phyloP scores from a whole-genome alignment of 23 tunicate species.

The Corella eumyota region DNA sequence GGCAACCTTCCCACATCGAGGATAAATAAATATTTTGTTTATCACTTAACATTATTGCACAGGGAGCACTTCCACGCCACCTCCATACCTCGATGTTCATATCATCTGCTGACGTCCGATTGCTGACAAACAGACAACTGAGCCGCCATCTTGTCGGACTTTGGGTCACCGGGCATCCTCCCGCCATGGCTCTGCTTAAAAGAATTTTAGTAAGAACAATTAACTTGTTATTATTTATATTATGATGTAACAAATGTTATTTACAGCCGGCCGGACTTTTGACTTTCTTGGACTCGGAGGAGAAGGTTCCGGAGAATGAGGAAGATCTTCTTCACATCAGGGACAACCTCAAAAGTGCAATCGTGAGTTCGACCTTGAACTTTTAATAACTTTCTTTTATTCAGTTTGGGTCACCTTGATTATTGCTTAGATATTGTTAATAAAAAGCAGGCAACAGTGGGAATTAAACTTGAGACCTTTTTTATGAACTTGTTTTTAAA shows the following conservation, averaged over 20 bases:
- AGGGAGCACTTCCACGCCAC: slow-evolving; percentile 94
- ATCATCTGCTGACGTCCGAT: slow-evolving; percentile 60
- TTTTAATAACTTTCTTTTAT: too few species aligned
- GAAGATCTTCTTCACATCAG: slow-evolving; percentile 64
- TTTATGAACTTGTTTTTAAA: too few species aligned
- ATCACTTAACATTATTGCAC: too few species aligned
- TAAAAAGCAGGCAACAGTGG: too few species aligned
- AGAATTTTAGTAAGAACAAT: slow-evolving; percentile 51
- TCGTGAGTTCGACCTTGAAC: slow-evolving; percentile 48
- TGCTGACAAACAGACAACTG: slow-evolving; percentile 73
- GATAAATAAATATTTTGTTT: too few species aligned
- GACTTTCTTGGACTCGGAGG: slow-evolving; percentile 69
- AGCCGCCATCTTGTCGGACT: slow-evolving; percentile 82
- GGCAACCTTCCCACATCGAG: too few species aligned
- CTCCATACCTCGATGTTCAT: slow-evolving; percentile 90
- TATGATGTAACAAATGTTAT: too few species aligned
- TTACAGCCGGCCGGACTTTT: slow-evolving; percentile 96
- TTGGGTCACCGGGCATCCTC: slow-evolving; percentile 92
- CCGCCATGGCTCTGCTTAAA: slow-evolving; percentile 71
- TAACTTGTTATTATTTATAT: too few species aligned
- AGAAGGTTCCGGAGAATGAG: slow-evolving; percentile 75
- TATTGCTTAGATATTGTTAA: too few species aligned
- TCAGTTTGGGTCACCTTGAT: too few species aligned
- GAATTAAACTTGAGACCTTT: too few species aligned
- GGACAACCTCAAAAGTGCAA: slow-evolving; percentile 90